Percentiles rank a stretch among this genome's conserved stretches.
phyloP scores from a whole-genome alignment of 1,140 invertebrate species.

The Gonatopus flavifemur region DNA sequence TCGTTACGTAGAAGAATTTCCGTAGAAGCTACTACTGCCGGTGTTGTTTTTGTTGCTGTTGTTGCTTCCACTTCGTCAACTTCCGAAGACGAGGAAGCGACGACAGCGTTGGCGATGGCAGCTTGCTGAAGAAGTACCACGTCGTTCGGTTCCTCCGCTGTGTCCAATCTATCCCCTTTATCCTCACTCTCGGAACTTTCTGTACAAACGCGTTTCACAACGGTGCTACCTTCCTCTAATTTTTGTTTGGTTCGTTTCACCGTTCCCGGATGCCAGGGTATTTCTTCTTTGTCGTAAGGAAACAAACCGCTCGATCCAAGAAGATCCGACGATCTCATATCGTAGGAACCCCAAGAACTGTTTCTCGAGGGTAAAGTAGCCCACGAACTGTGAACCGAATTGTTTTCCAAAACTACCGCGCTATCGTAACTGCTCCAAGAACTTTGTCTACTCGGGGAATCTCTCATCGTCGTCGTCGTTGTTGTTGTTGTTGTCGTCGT shows the following conservation, averaged over 20 bases:
- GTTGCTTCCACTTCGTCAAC: conserved; percentile 21
- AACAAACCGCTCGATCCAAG: conserved; percentile 56
- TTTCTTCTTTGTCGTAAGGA: conserved; percentile 65
- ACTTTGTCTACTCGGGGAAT: conserved; percentile 65
- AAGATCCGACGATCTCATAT: conserved; percentile 58
- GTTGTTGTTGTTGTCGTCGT: conserved; percentile 45
- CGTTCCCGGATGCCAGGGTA: conserved; percentile 67
- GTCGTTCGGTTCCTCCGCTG: conserved; percentile 43
- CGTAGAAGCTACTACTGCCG: no score
- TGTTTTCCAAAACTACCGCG: conserved; percentile 66
- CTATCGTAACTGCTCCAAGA: conserved; percentile 82
- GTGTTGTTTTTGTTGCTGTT: no score
- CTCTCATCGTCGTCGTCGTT: no score
- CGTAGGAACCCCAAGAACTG: conserved; percentile 75
- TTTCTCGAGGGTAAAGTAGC: conserved; percentile 71
- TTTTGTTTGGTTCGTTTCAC: conserved; percentile 74
- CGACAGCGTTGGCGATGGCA: conserved; percentile 39
- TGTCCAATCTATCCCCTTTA: conserved; percentile 28
- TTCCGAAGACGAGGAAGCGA: conserved; percentile 32
- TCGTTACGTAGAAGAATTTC: no score
- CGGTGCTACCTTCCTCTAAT: conserved; percentile 65
- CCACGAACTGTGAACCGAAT: conserved; percentile 81
- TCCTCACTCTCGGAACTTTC: conserved; percentile 42
- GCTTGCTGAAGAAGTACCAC: conserved; percentile 45
- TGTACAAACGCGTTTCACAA: conserved; percentile 59